Evolutionary conservation across 2,888 invertebrate species (phyloP), one percentile per base, ranked within the genome.

Genomic region (Phalangium opilio): DNA sequence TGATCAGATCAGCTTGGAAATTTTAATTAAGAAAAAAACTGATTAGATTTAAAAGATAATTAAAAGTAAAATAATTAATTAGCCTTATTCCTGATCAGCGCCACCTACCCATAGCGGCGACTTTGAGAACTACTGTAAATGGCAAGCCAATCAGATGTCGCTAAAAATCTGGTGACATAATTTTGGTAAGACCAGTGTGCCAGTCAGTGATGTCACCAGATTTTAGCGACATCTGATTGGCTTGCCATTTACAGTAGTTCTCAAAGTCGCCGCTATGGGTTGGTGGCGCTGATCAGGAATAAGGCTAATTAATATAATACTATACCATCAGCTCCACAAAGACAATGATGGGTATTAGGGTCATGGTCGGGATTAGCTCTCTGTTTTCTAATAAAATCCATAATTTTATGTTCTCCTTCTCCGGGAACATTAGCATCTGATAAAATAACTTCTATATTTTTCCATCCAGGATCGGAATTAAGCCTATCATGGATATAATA

Each of bases 331-430:
- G 98, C 96, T 40, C 98, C 98, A 68, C 96, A 98, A 19, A 98
- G 70, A 58, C 91, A 91, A 67, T 98, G 98, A 57, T 84, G 85
- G 0, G 96, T 96, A 67, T 99, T 96, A 0, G 98, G 91, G 68
- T 98, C 89, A 68, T 96, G 93, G 66, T 86, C 83, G 0, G 89
- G 87, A 64, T 89, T 87, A 8, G 83, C 83, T 67, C 95, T 77
- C 69, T 95, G 96, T 60, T 78, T 79, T n/a, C 98, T 75, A 58
- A 98, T 91, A 64, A 79, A 98, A 69, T 98, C 96, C 96, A 99
- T 98, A 58, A 98, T 96, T 71, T 98, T 98, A 66, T 98, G 98
- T 68, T 98, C 98, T 1, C 98, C 93, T 68, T 93, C 93, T 5
- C 93, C 93, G 1, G 93, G 93, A 4, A 89, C 93, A 67, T 95